Conservation (phyloP, 2,113 vertebrate genomes). For the Melanostigma gelatinosum region DNA sequence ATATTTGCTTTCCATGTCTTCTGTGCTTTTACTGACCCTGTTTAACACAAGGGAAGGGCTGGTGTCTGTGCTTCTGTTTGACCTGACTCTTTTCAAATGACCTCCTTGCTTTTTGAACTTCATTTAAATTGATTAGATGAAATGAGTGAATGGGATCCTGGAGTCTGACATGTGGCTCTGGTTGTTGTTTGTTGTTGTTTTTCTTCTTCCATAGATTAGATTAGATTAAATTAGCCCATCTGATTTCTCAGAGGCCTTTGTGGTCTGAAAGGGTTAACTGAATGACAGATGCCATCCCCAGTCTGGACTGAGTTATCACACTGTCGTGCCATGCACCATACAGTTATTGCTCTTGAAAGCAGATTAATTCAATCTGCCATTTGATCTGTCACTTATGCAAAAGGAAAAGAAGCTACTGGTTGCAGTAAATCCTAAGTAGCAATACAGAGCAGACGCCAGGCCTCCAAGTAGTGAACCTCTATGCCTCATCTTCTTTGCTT, state of each 20-base stretch:
- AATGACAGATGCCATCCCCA: conserved; percentile 60
- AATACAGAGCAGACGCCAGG: background rate
- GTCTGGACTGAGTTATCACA: conserved; percentile 66
- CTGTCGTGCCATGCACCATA: conserved; percentile 36
- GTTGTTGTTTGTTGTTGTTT: background rate
- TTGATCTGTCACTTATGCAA: conserved; percentile 44
- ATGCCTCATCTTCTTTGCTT: conserved; percentile 51
- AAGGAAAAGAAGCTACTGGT: conserved; percentile 20
- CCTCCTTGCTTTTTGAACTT: conserved; percentile 64
- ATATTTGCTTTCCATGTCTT: background rate
- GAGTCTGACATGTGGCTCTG: conserved; percentile 60
- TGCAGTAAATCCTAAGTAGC: conserved; percentile 33
- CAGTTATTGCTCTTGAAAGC: conserved; percentile 49
- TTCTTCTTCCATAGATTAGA: conserved; percentile 44
- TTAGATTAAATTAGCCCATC: conserved; percentile 68
- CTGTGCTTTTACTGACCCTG: conserved; percentile 12
- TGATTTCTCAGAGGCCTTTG: conserved; percentile 61
- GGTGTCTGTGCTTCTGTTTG: conserved; percentile 51
- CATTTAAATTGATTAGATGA: conserved; percentile 71
- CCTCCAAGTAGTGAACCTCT: conserved; percentile 9
- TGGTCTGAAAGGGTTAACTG: conserved; percentile 66
- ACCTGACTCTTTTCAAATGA: conserved; percentile 45
- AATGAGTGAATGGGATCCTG: conserved; percentile 53
- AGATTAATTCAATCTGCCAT: conserved; percentile 57
- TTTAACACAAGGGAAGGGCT: conserved; percentile 29